Evolutionary conservation across 2,888 invertebrate genomes (phyloP).

Genomic region (Lochmaea capreae): DNA sequence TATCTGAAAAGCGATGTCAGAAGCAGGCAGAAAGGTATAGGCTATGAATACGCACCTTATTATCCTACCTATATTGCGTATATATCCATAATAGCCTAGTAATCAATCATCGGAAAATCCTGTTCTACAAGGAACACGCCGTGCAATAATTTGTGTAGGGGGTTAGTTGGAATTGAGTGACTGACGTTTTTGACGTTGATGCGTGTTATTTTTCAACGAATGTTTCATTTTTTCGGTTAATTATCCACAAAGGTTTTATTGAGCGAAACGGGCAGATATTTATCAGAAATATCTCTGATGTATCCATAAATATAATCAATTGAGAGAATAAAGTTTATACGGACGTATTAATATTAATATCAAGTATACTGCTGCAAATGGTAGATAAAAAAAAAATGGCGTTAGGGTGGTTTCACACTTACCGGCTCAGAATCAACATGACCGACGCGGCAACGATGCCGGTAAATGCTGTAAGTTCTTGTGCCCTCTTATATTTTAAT

Average conservation of each 20-base stretch:
- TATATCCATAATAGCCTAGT: slow-evolving; percentile 47
- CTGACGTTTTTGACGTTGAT: slow-evolving; percentile 31
- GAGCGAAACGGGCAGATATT: neutral
- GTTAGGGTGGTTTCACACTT: too few relatives aligned
- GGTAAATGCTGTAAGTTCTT: too few relatives aligned
- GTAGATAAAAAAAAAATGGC: too few relatives aligned
- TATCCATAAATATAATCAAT: too few relatives aligned
- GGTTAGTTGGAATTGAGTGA: slow-evolving; percentile 30
- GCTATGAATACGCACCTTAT: slow-evolving; percentile 55
- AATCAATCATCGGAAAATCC: slow-evolving; percentile 54
- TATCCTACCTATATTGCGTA: slow-evolving; percentile 53
- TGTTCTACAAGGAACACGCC: slow-evolving; percentile 38
- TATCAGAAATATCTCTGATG: neutral
- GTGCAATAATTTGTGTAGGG: slow-evolving; percentile 28
- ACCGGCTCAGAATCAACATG: too few relatives aligned
- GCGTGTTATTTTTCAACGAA: slow-evolving; percentile 27
- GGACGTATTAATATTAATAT: too few relatives aligned
- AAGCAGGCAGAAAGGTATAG: slow-evolving; percentile 56
- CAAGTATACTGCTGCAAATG: too few relatives aligned
- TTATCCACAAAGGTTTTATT: neutral
- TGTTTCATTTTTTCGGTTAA: slow-evolving; percentile 4
- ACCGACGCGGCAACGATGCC: too few relatives aligned
- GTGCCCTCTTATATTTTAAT: too few relatives aligned
- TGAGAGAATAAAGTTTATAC: too few relatives aligned
- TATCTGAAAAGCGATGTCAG: slow-evolving; percentile 48